Evolutionary conservation across 2,888 invertebrate genomes (phyloP).

Genomic region (Lepidocyrtinus sp.): DNA sequence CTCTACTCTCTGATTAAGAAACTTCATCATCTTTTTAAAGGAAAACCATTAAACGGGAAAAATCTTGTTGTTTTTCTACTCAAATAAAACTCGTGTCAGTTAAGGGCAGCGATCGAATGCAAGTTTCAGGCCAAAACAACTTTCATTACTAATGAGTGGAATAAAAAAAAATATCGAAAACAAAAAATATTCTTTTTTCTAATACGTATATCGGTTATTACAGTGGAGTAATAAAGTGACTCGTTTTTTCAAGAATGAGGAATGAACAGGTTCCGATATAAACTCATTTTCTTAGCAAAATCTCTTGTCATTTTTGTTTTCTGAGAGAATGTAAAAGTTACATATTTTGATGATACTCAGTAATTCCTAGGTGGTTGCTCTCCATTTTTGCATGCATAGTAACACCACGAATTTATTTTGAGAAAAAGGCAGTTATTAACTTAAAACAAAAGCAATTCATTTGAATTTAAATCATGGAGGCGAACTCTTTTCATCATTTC

Average conservation of each 20-base stretch:
- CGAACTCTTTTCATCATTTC: no score
- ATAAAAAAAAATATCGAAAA: conserved; percentile 19
- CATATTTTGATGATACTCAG: no score
- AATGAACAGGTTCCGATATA: background rate
- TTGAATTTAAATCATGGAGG: no score
- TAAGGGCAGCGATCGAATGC: conserved; percentile 17
- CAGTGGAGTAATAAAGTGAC: conserved; percentile 3
- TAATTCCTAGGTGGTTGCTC: no score
- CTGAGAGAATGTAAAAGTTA: no score
- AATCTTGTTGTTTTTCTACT: conserved; percentile 9
- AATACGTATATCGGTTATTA: background rate
- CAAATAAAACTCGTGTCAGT: conserved; percentile 10
- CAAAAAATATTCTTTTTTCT: background rate
- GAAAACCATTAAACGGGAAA: background rate
- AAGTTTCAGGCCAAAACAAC: conserved; percentile 36
- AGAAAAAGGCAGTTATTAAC: no score
- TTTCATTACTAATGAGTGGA: conserved; percentile 48
- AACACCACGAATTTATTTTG: no score
- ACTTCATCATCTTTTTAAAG: conserved; percentile 16
- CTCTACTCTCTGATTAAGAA: conserved; percentile 44
- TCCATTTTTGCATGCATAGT: no score
- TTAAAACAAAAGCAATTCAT: no score
- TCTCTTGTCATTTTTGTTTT: background rate
- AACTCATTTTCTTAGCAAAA: conserved; percentile 10
- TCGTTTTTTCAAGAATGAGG: background rate